Percentiles rank a stretch among this genome's conserved stretches.
Evolutionary conservation across 2,888 invertebrate genomes (phyloP).

Genomic region (Mythimna lalbum): DNA sequence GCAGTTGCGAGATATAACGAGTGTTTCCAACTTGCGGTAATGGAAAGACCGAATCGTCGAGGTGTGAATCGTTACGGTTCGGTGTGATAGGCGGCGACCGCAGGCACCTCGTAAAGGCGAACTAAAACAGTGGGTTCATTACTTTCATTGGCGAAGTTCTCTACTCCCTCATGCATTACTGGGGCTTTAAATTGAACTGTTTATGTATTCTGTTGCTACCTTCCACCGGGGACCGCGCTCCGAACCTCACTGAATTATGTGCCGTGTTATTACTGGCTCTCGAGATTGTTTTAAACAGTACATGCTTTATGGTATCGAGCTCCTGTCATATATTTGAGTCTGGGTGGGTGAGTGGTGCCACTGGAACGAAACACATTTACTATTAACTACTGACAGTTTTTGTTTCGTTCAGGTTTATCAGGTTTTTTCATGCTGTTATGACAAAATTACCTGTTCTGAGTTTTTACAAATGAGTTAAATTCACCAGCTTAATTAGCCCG

Average conservation of each 20-base stretch:
- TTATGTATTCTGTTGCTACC: constrained; percentile 75
- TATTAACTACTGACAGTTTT: constrained; percentile 1
- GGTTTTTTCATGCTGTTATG: constrained; percentile 13
- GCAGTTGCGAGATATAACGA: constrained; percentile 36
- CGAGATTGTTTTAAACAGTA: constrained; percentile 61
- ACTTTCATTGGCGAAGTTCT: constrained; percentile 74
- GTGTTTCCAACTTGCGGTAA: constrained; percentile 54
- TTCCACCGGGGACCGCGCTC: constrained; percentile 60
- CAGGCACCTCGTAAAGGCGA: constrained; percentile 72
- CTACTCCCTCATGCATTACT: constrained; percentile 71
- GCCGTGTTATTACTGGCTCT: constrained; percentile 56
- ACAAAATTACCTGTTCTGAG: constrained; percentile 6
- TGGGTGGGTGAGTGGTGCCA: neutral
- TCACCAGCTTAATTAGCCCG: neutral
- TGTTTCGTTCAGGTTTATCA: neutral
- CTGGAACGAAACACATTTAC: neutral
- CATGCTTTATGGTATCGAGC: constrained; percentile 42
- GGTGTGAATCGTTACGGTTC: constrained; percentile 59
- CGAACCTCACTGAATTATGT: constrained; percentile 62
- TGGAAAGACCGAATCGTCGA: constrained; percentile 49
- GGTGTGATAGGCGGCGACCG: constrained; percentile 66
- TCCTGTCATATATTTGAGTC: constrained; percentile 20
- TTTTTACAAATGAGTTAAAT: constrained; percentile 15
- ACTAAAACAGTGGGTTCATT: constrained; percentile 73
- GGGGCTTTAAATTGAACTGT: constrained; percentile 78